Evolutionary conservation across 1,140 invertebrate species (phyloP).

Genomic region (Drosophila tropicalis): DNA sequence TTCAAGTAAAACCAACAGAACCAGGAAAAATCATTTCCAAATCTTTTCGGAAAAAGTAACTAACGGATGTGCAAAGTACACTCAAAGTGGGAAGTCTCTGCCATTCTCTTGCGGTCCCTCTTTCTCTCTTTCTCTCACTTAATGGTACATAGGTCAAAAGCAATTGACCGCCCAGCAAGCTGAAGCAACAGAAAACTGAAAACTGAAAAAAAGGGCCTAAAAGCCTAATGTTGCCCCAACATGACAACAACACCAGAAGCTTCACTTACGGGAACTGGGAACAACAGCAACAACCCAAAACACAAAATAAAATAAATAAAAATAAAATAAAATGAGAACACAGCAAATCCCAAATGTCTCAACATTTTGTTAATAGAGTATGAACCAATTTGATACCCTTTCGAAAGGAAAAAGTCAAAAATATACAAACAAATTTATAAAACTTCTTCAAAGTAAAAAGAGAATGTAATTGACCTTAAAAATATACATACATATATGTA

Average conservation of each 20-base stretch:
- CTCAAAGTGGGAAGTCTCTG: constrained; percentile 26
- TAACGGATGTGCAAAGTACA: constrained; percentile 62
- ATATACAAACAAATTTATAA: neutral
- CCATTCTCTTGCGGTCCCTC: neutral
- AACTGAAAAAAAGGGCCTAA: constrained; percentile 53
- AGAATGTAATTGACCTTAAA: no score
- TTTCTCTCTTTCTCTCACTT: neutral
- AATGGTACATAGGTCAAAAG: constrained; percentile 64
- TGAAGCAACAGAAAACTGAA: constrained; percentile 7
- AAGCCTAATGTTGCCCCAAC: constrained; percentile 60
- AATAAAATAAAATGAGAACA: constrained; percentile 6
- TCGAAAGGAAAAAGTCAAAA: neutral
- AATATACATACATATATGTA: no score
- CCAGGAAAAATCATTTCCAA: constrained; percentile 72
- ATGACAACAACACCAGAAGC: constrained; percentile 44
- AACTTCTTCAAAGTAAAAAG: neutral
- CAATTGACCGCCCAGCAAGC: constrained; percentile 72
- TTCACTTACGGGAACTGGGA: constrained; percentile 6
- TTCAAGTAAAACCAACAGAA: constrained; percentile 21
- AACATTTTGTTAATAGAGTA: neutral
- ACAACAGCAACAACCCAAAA: constrained; percentile 5
- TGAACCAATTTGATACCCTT: constrained; percentile 11
- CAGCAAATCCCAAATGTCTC: neutral
- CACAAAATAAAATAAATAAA: constrained; percentile 15
- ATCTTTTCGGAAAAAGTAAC: constrained; percentile 37